phyloP scores from a whole-genome alignment of 2,113 vertebrate genomes.

The Casuarius casuarius region DNA sequence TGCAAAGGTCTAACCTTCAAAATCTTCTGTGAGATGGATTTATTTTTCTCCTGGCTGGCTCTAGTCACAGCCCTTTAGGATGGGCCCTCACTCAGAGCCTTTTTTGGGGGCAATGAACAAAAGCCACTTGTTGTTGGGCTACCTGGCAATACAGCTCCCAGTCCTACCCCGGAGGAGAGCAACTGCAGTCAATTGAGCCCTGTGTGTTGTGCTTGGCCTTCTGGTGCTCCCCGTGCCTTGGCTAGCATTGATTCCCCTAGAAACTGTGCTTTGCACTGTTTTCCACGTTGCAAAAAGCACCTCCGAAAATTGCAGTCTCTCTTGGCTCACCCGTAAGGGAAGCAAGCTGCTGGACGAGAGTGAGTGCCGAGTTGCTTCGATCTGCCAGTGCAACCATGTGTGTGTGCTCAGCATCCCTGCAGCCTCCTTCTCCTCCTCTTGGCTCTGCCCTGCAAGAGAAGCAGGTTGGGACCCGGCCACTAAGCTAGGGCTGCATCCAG shows the following conservation, averaged over 20 bases:
- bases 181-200: neutral
- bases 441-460: neutral
- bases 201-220: neutral
- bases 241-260: neutral
- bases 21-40: neutral
- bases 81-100: too few relatives aligned
- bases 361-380: rapidly evolving
- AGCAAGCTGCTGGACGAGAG: neutral
- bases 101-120: neutral
- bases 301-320: neutral
- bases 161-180: too few relatives aligned
- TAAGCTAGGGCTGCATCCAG: neutral
- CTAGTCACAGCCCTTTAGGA: neutral
- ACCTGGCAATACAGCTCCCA: too few relatives aligned
- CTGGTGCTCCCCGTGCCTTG: neutral
- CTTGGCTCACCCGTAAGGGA: neutral
- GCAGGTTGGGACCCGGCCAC: neutral
- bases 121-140: too few relatives aligned
- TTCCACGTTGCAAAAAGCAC: neutral
- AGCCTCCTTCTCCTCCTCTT: neutral
- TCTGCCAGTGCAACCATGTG: neutral
- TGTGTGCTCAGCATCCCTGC: neutral
- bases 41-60: neutral
- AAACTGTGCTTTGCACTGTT: neutral
- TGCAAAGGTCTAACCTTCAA: neutral